Evolutionary conservation across 1,140 invertebrate genomes (phyloP).

Genomic region (Drosophila orena): DNA sequence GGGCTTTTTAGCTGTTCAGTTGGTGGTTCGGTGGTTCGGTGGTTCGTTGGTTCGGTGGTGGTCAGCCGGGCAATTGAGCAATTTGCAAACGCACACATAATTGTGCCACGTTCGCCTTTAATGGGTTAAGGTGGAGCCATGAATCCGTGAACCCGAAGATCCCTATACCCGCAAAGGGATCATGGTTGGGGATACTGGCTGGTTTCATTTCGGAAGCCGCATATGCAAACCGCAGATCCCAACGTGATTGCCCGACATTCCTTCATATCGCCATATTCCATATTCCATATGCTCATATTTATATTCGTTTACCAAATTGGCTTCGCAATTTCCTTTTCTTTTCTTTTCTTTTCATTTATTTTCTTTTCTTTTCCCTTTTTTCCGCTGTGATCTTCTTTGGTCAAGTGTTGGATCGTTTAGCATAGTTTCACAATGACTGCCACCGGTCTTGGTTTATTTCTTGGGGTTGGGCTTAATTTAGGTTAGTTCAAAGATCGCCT

Average conservation of each 20-base stretch:
- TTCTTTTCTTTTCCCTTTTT: background rate
- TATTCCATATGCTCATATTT: constrained; percentile 16
- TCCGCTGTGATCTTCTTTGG: constrained; percentile 17
- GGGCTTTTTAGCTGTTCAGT: background rate
- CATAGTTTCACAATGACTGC: constrained; percentile 53
- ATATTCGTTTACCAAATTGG: background rate
- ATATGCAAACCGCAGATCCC: constrained; percentile 28
- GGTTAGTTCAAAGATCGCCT: constrained; percentile 57
- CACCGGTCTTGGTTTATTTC: constrained; percentile 53
- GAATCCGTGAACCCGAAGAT: background rate
- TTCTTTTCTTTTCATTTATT: background rate
- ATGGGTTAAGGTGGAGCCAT: constrained; percentile 69
- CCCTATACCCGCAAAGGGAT: background rate
- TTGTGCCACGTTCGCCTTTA: constrained; percentile 79
- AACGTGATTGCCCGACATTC: constrained; percentile 31
- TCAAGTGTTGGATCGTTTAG: constrained; percentile 45
- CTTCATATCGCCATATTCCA: constrained; percentile 19
- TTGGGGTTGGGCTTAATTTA: constrained; percentile 11
- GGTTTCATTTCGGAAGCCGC: constrained; percentile 44
- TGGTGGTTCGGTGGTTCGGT: background rate
- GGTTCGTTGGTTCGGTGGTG: background rate
- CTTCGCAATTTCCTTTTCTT: background rate
- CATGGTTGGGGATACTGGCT: constrained; percentile 4
- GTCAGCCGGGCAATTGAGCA: constrained; percentile 66
- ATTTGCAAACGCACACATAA: constrained; percentile 75